A percentile compares a stretch with the other conserved stretches of the same genome.
These are phyloP conservation scores for Euura saliciscinereae DNA, from an alignment of 1,140 invertebrate genomes.

Conservation along the genomic window DNA sequence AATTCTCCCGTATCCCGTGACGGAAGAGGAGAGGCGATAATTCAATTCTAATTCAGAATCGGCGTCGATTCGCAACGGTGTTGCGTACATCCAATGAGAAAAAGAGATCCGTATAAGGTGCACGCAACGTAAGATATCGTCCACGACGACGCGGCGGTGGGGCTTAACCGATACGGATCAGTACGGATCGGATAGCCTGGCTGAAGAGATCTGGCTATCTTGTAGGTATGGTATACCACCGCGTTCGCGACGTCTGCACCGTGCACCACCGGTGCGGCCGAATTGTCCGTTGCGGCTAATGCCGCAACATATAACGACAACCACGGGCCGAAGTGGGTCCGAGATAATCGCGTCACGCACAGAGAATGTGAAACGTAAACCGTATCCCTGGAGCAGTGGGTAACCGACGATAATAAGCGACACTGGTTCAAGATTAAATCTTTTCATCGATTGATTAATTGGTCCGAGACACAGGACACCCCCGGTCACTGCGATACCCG, in stretches of 20 bases:
- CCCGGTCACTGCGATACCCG: too few relatives aligned
- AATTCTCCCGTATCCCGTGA: too few relatives aligned
- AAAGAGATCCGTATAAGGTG: too few relatives aligned
- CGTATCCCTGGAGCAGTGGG: background rate
- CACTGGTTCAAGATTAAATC: background rate
- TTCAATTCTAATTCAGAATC: too few relatives aligned
- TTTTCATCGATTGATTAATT: slow-evolving; percentile 7
- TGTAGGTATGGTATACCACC: background rate
- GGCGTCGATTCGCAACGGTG: too few relatives aligned
- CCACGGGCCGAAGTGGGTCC: background rate
- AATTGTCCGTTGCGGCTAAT: background rate
- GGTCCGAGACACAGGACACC: background rate
- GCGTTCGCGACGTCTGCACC: background rate
- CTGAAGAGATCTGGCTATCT: background rate
- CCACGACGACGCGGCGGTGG: background rate
- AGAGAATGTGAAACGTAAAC: background rate
- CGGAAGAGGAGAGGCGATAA: too few relatives aligned
- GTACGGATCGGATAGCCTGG: background rate
- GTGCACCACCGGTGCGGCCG: too few relatives aligned
- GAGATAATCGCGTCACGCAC: slow-evolving; percentile 6
- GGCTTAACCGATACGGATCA: slow-evolving; percentile 1
- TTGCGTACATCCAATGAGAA: too few relatives aligned
- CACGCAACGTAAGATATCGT: background rate
- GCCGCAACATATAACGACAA: background rate
- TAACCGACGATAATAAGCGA: background rate